Base-by-base conservation (phyloP, 2,797 vertebrate genomes). In the Sternarchorhynchus goeldii region DNA sequence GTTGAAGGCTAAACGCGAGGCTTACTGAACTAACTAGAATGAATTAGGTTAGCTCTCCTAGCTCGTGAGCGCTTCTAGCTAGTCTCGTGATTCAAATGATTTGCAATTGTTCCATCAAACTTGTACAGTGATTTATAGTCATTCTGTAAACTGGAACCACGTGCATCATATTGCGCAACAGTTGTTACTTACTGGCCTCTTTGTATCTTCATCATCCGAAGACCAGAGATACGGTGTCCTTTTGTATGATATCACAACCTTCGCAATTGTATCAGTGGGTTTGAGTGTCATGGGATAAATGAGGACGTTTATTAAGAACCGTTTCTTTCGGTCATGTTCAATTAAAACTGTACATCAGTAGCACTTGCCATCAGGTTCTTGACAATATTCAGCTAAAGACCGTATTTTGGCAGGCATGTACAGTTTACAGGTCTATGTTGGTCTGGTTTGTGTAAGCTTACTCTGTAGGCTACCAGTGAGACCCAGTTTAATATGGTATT, bases 51-150 rank as follows among this genome's bases (percentile, higher is more conserved):
- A n/a, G 31, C 29, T 2, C 12, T 50, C 45, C 45, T 50, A 12
- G 45, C 14, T 50, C 2, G 45, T 12, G 12, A 14, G 34, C 4
- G 4, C 50, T 36, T 32, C 20, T 53, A 66, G 0, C 2, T 50
- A 41, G 63, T 67, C 85, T 86, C 72, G 85, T 63, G 87, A 86
- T 70, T 88, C 87, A 86, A 87, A 85, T 87, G 88, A 87, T 50
- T 62, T 0, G 25, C 65, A 78, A 79, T 87, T 82, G 72, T 71
- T 85, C 80, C 39, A 45, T 55, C 25, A 31, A n/a, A 50, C 66
- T 0, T 29, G 16, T 31, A 50, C 14, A 50, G 45, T 50, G 14
- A 50, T 50, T 50, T 50, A 14, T 50, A 50, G 45, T 50, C 31
- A n/a, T 31, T 18, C 16, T 10, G 34, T 10, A 18, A 85, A 86